Conservation (phyloP, 2,797 vertebrate species). For the Tolypeutes matacus region DNA sequence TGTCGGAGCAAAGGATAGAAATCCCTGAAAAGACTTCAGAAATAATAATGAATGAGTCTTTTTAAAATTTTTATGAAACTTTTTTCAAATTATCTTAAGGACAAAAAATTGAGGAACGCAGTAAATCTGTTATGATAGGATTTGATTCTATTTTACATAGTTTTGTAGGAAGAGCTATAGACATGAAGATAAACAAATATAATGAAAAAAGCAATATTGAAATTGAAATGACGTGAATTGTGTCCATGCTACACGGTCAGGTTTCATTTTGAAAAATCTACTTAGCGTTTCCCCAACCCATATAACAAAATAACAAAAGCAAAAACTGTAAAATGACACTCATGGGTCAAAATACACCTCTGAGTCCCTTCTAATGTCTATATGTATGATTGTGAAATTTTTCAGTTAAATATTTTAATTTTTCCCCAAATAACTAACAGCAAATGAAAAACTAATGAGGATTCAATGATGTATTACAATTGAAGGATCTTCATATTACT, state of each 20-base stretch:
- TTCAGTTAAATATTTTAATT: neutral
- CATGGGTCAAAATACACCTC: neutral
- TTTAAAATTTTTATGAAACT: no score
- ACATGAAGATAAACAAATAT: no score
- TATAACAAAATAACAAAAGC: neutral
- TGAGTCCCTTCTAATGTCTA: neutral
- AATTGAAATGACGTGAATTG: neutral
- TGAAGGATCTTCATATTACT: neutral
- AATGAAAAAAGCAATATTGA: no score
- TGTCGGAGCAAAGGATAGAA: no score
- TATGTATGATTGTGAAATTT: neutral
- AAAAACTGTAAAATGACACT: neutral
- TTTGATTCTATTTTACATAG: no score
- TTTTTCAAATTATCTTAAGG: no score
- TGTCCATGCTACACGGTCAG: neutral
- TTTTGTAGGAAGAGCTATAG: no score
- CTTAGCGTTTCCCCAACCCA: neutral
- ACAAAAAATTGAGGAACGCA: no score
- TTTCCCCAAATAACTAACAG: neutral
- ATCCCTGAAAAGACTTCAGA: no score
- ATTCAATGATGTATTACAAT: neutral
- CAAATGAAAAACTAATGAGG: neutral
- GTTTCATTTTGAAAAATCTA: neutral
- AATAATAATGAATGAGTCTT: no score
- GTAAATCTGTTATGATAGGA: no score